Percentiles rank a stretch among this genome's conserved stretches.
These are phyloP conservation scores for Deilephila elpenor DNA, from an alignment of 2,888 invertebrate species.

Conservation along the genomic window DNA sequence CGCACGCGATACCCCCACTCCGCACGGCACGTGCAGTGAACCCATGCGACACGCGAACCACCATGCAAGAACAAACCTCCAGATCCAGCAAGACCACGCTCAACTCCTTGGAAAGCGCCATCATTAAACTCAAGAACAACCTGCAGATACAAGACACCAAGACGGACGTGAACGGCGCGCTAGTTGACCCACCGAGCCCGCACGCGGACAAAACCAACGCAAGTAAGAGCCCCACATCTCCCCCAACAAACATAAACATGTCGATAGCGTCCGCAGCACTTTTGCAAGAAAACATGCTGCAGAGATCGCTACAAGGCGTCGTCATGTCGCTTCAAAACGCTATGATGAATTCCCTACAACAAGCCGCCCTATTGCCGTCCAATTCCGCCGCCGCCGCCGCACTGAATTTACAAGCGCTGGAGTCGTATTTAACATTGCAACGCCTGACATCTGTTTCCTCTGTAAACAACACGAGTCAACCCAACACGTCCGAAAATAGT, in stretches of 20 bases:
- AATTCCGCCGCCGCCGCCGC: constrained; percentile 94
- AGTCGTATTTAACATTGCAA: constrained; percentile 93
- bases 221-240: constrained; percentile 77
- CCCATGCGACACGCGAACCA: constrained; percentile 56
- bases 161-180: constrained; percentile 72
- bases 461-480: constrained; percentile 69
- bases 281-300: constrained; percentile 87
- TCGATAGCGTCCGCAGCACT: constrained; percentile 85
- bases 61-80: constrained; percentile 82
- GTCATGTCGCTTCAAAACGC: constrained; percentile 93
- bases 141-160: constrained; percentile 81
- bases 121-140: constrained; percentile 82
- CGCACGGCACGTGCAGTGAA: constrained; percentile 72
- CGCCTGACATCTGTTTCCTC: constrained; percentile 89
- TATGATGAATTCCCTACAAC: constrained; percentile 93
- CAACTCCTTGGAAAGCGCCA: constrained; percentile 82
- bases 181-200: constrained; percentile 70
- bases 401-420: constrained; percentile 92
- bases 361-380: constrained; percentile 92
- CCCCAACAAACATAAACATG: constrained; percentile 73
- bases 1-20: constrained; percentile 74
- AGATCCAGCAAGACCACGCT: constrained; percentile 76
- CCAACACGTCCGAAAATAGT: constrained; percentile 64
- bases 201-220: constrained; percentile 70
- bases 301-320: constrained; percentile 91